Percentiles rank a stretch among this genome's conserved stretches.
These are phyloP conservation scores for Oryzias dopingdopingensis DNA, from an alignment of 2,797 vertebrate species.

Conservation along the genomic window DNA sequence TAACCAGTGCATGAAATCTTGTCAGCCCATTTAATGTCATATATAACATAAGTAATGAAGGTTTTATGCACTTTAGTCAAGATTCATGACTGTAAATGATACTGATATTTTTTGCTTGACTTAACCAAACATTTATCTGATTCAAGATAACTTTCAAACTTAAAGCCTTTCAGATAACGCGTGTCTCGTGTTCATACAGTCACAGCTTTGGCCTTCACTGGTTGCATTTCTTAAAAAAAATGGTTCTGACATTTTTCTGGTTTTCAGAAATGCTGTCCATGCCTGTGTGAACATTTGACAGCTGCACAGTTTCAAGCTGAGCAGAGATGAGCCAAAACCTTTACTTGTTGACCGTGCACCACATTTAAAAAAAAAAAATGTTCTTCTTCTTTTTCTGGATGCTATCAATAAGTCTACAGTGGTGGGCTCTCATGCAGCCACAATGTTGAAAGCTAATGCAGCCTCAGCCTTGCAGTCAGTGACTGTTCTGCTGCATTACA, in stretches of 20 bases:
- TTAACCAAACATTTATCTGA: background rate
- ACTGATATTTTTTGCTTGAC: background rate
- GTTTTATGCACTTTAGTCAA: background rate
- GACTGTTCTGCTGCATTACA: constrained; percentile 33
- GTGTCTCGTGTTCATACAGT: constrained; percentile 20
- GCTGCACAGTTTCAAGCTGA: constrained; percentile 44
- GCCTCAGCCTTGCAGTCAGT: constrained; percentile 40
- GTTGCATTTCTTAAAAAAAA: constrained; percentile 29
- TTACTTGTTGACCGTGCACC: constrained; percentile 52
- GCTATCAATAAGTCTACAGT: constrained; percentile 62
- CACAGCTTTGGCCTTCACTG: constrained; percentile 27
- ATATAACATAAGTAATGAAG: background rate
- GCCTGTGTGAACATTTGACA: constrained; percentile 44
- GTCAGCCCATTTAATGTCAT: background rate
- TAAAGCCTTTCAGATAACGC: background rate
- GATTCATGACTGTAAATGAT: background rate
- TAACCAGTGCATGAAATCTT: too few species aligned
- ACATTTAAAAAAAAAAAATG: constrained; percentile 7
- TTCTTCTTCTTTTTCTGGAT: constrained; percentile 40
- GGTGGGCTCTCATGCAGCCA: constrained; percentile 41
- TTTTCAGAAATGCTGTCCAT: constrained; percentile 32
- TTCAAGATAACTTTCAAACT: background rate
- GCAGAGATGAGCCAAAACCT: constrained; percentile 43
- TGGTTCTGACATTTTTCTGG: constrained; percentile 42
- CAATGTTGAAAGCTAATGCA: constrained; percentile 46